phyloP scores from a whole-genome alignment of 2,888 invertebrate species.

The Sisyra nigra region DNA sequence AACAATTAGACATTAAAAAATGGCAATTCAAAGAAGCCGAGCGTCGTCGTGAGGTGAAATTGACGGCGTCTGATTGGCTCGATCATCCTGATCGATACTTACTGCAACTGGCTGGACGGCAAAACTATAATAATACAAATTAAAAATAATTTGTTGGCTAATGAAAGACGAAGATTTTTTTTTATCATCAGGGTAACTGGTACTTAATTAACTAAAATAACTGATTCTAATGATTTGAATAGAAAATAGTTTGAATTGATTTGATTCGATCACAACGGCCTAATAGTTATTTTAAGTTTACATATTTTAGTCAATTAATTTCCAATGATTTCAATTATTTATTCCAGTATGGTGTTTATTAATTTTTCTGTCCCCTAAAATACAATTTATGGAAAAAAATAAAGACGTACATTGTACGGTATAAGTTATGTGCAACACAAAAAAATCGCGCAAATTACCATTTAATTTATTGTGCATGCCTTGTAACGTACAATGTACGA shows the following conservation, averaged over 20 bases:
- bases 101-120: conserved; percentile 70
- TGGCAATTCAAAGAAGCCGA: conserved; percentile 86
- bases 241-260: too few species aligned
- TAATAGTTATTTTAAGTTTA: not conserved
- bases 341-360: too few species aligned
- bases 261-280: too few species aligned
- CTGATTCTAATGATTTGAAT: too few species aligned
- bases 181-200: too few species aligned
- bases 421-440: too few species aligned
- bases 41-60: conserved; percentile 66
- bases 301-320: not conserved
- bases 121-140: conserved; percentile 50
- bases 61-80: conserved; percentile 83
- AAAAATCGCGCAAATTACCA: not conserved
- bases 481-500: too few species aligned
- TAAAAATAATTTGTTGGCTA: too few species aligned
- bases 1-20: conserved; percentile 76
- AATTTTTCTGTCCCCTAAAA: not conserved
- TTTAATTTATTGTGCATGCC: too few species aligned
- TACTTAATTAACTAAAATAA: too few species aligned
- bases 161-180: too few species aligned
- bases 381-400: not conserved
- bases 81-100: conserved; percentile 91
- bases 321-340: too few species aligned
- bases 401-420: not conserved